Evolutionary conservation across 2,113 vertebrate genomes (phyloP), one percentile per base, ranked within the genome.

Genomic region (Kobus ellipsiprymnus): DNA sequence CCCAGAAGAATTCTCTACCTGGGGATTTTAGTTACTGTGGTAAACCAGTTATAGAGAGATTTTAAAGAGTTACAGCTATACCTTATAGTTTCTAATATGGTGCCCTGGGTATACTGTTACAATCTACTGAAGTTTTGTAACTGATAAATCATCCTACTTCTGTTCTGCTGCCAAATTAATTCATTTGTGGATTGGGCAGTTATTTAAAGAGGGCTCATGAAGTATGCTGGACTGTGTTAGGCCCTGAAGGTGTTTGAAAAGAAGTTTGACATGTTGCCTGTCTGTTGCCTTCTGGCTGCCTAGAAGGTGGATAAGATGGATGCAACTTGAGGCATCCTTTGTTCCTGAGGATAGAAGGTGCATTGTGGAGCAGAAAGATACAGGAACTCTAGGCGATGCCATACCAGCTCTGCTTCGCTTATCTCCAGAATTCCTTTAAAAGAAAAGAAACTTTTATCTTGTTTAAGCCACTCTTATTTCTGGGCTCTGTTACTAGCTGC

Each of bases 381-480:
- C 94, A 74, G 96, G 88, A 94, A 81, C 95, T 64, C 25, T 52
- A 67, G 92, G 90, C 9, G 21, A 94, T 93, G 97, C 87, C 87
- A 77, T 19, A 29, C 57, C 92, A 85, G 90, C 90, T 83, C 48
- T 16, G 50, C 48, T 7, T 21, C 0, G 15, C 97, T 98, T 98
- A 98, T 98, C 98, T 97, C 93, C 88, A 91, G 94, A 90, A 97
- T 97, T 96, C 96, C 78, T 95, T 95, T 94, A 96, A 96, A 52
- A 33, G 87, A 97, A 97, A 93, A 97, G 94, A 96, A 97, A 93
- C 97, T 92, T 98, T 97, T 98, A 96, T 97, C 97, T 97, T 80
- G 50, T 82, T 95, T 25, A 97, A 94, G 93, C 95, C 85, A 48
- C 94, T 97, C 60, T 94, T 96, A 86, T 97, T 97, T 98, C 98